Evolutionary conservation across 1,140 invertebrate genomes (phyloP).

Genomic region (Calliopsis andreniformis): DNA sequence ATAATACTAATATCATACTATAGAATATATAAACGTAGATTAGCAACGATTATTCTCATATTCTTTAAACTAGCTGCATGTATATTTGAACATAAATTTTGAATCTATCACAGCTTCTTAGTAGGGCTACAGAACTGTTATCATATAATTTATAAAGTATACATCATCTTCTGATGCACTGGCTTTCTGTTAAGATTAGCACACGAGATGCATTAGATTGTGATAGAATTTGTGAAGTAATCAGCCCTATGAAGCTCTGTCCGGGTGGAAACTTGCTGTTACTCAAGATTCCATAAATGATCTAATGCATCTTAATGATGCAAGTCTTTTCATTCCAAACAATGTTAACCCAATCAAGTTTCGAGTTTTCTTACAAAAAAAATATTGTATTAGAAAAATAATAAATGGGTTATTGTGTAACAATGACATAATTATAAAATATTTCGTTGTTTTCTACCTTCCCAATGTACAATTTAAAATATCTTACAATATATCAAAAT

Average conservation of each 20-base stretch:
- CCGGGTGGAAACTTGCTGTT: constrained; percentile 56
- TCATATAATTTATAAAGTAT: constrained; percentile 44
- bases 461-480: neutral
- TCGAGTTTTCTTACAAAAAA: constrained; percentile 54
- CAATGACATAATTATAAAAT: constrained; percentile 16
- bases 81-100: constrained; percentile 30
- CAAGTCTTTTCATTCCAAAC: constrained; percentile 72
- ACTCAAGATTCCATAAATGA: constrained; percentile 33
- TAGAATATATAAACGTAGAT: constrained; percentile 27
- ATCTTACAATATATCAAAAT: too few relatives aligned
- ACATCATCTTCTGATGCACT: constrained; percentile 26
- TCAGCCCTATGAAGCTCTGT: constrained; percentile 50
- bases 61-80: constrained; percentile 45
- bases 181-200: constrained; percentile 39
- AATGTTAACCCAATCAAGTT: constrained; percentile 61
- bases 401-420: constrained; percentile 60
- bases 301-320: constrained; percentile 46
- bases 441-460: neutral
- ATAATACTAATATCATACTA: constrained; percentile 47
- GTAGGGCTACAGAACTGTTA: constrained; percentile 44
- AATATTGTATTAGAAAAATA: constrained; percentile 52
- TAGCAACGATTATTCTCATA: constrained; percentile 28
- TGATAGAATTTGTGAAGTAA: constrained; percentile 36
- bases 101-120: constrained; percentile 53
- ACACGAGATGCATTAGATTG: constrained; percentile 43